Conservation (phyloP, 2,888 invertebrate species). For the Hydraecia micacea region DNA sequence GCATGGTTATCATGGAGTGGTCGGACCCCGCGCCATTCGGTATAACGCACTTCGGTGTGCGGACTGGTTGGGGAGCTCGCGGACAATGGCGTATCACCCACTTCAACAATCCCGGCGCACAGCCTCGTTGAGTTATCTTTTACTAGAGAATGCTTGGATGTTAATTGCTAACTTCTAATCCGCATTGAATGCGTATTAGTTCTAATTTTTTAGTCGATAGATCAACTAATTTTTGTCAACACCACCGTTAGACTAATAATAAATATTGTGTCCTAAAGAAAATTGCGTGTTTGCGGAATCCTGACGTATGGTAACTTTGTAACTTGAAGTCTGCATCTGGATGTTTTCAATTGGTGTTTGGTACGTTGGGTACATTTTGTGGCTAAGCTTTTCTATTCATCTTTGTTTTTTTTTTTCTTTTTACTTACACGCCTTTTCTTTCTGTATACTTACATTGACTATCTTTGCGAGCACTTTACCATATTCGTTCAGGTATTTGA, state of each 20-base stretch:
- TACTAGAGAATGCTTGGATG: conserved; percentile 74
- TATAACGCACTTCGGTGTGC: conserved; percentile 91
- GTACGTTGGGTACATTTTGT: conserved; percentile 90
- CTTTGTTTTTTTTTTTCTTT: conserved; percentile 39
- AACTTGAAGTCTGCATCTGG: conserved; percentile 65
- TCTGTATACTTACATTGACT: conserved; percentile 3
- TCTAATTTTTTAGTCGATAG: conserved; percentile 45
- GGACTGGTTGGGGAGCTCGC: conserved; percentile 92
- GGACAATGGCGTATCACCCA: conserved; percentile 91
- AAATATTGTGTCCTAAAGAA: conserved; percentile 60
- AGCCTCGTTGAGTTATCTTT: conserved; percentile 83
- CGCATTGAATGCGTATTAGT: conserved; percentile 47
- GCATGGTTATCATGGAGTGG: conserved; percentile 91
- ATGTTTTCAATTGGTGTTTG: conserved; percentile 74
- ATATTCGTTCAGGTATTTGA: conserved; percentile 26
- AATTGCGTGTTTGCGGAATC: conserved; percentile 64
- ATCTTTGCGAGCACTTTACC: conserved; percentile 1
- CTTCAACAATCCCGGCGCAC: conserved; percentile 75
- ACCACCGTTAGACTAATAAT: conserved; percentile 63
- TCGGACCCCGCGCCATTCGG: conserved; percentile 90
- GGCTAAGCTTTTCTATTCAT: conserved; percentile 52
- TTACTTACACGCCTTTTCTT: conserved; percentile 56
- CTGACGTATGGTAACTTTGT: conserved; percentile 50
- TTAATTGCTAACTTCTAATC: conserved; percentile 76
- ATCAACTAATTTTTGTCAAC: conserved; percentile 56